Base-by-base conservation (phyloP, 2,113 vertebrate species). In the Anolis carolinensis region DNA sequence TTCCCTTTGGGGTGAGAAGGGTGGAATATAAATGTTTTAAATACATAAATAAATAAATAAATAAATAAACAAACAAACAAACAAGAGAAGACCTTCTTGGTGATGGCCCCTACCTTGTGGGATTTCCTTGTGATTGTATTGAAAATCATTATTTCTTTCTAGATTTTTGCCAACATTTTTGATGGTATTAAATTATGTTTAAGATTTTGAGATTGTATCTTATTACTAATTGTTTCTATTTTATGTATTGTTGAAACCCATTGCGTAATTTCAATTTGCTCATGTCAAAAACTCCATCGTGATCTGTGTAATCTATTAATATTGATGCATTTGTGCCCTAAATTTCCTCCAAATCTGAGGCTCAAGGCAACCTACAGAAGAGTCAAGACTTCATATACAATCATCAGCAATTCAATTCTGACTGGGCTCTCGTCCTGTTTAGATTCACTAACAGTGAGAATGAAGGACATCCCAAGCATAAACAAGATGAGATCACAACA, bases 401-500 rank as follows among this genome's bases (percentile, higher is more conserved):
- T 44, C 39, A 44, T 44, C 39, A 44, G 2, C 39, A 44, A 65
- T 8, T 0, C 74, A 75, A 52, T 9, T 10, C n/a, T 72, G 25
- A 44, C 34, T 34, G 27, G 32, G 55, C 6, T 84, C 78, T 32
- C 55, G 85, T 32, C 25, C 84, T 86, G 74, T 48, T 79, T 52
- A 84, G 86, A 73, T 59, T n/a, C 34, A 25, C 55, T 52, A 62
- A 79, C 86, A 70, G 34, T 30, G 48, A 36, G 16, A 92, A 89
- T 90, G 65, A 0, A 78, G 52, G 65, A 44, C 5, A 89, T 86
- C 80, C 77, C 91, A 39, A 75, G 80, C 55, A 71, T 87, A 91
- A 89, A 83, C 92, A 90, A 91, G 88, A 83, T 89, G 52, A 34
- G n/a, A 20, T 67, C 36, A 88, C 70, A 76, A 89, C 77, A 91